Evolutionary conservation across 2,113 vertebrate genomes (phyloP), one percentile per base, ranked within the genome.

Genomic region (Myodes glareolus): DNA sequence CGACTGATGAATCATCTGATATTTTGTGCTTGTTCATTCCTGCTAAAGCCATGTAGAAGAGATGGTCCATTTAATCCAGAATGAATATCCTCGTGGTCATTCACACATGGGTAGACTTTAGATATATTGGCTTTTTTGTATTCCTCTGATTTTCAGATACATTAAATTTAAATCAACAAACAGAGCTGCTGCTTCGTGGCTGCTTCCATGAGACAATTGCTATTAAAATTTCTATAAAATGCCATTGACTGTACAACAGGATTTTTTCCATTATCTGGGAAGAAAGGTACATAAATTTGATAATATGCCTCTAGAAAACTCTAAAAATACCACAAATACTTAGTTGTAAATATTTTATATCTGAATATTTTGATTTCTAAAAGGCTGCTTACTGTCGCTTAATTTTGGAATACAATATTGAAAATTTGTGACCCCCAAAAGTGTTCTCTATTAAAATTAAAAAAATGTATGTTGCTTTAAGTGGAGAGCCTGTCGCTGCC

Each of bases 151-250:
- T 85, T 42, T 88, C 67, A 87, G 45, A 90, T 94, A 19, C 33
- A 91, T 96, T 95, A 50, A n/a, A 42, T 89, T 96, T 82, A 92
- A 95, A 52, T 90, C 45, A 95, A 76, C 42, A 95, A 88, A 85
- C 94, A 17, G 27, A 88, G 72, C 70, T 95, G 45, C 1, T 58
- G 73, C 91, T 93, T 70, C 68, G 14, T 96, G 52, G 78, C 95
- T 86, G 67, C 78, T 80, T 12, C 19, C 72, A 27, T 10, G 31
- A 85, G 65, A 63, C 12, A 81, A 31, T 17, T 55, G 7, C 61
- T 90, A 36, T 7, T 92, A 90, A 65, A 58, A 81, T 94, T 96
- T 84, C 42, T 88, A 16, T 94, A 78, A 80, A 92, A 82, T 78
- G 3, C 50, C 45, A 4, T n/a, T 88, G 42, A 92, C 67, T 89